Conservation (phyloP, 1,140 invertebrate species). For the Nomia melanderi region DNA sequence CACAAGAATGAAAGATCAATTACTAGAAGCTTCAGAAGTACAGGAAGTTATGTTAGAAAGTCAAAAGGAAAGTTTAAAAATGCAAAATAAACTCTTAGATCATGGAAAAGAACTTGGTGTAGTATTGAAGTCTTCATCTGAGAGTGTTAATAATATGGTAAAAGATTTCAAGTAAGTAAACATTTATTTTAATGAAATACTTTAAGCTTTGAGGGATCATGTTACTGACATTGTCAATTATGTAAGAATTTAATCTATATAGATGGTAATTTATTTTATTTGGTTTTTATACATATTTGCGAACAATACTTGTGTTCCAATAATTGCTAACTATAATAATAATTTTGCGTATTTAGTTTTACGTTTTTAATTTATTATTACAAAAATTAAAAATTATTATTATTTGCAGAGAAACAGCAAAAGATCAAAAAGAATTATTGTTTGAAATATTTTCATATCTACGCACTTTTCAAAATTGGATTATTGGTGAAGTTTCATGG, state of each 20-base stretch:
- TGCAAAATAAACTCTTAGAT: constrained; percentile 72
- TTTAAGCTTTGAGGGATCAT: no score
- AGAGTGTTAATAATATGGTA: constrained; percentile 80
- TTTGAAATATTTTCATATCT: constrained; percentile 83
- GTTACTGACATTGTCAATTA: no score
- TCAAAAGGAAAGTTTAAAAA: constrained; percentile 72
- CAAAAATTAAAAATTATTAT: constrained; percentile 17
- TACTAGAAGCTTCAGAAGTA: constrained; percentile 82
- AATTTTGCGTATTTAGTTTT: constrained; percentile 8
- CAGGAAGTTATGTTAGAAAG: constrained; percentile 82
- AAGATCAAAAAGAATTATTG: constrained; percentile 81
- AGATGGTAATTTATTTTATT: no score
- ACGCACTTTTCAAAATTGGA: constrained; percentile 81
- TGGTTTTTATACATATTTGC: no score
- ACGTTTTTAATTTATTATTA: not conserved
- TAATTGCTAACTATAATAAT: not conserved
- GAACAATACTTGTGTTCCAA: no score
- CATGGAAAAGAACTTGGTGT: constrained; percentile 71
- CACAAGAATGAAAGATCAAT: constrained; percentile 80
- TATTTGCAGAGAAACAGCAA: constrained; percentile 76
- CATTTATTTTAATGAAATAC: no score
- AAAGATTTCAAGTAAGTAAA: constrained; percentile 79
- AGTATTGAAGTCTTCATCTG: constrained; percentile 70
- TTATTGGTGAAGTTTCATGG: constrained; percentile 82
- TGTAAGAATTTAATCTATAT: not conserved